phyloP scores from a whole-genome alignment of 1,140 invertebrate species.

The Aphis craccivora region DNA sequence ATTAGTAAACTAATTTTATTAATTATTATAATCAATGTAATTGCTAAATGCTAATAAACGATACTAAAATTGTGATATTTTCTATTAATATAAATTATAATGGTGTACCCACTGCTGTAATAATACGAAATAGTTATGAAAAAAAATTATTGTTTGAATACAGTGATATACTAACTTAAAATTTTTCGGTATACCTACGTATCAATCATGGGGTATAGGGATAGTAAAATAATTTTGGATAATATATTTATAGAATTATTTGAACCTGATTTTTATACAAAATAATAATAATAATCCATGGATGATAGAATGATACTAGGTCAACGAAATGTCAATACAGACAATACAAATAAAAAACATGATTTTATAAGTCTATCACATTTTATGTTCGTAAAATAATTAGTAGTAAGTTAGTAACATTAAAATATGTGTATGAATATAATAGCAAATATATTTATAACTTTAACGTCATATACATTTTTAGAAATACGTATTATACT shows the following conservation, averaged over 20 bases:
- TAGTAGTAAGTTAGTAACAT: background rate
- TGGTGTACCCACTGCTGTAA: background rate
- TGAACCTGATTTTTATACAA: background rate
- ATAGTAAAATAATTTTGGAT: background rate
- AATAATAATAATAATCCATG: background rate
- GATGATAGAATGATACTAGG: background rate
- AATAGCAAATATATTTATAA: background rate
- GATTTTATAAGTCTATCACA: background rate
- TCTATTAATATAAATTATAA: background rate
- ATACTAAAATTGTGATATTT: background rate
- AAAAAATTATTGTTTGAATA: background rate
- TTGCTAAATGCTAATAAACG: background rate
- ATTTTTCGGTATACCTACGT: background rate
- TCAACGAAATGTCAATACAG: background rate
- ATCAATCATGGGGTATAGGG: background rate
- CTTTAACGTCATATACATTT: background rate
- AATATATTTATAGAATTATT: background rate
- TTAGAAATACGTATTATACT: background rate
- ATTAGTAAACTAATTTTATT: no score
- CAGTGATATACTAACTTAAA: background rate
- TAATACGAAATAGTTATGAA: background rate
- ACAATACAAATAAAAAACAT: conserved; percentile 1
- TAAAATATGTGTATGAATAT: background rate
- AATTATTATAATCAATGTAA: background rate
- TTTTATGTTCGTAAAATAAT: background rate